Base-by-base conservation (phyloP, 2,113 vertebrate genomes). In the Syrmaticus mikado region DNA sequence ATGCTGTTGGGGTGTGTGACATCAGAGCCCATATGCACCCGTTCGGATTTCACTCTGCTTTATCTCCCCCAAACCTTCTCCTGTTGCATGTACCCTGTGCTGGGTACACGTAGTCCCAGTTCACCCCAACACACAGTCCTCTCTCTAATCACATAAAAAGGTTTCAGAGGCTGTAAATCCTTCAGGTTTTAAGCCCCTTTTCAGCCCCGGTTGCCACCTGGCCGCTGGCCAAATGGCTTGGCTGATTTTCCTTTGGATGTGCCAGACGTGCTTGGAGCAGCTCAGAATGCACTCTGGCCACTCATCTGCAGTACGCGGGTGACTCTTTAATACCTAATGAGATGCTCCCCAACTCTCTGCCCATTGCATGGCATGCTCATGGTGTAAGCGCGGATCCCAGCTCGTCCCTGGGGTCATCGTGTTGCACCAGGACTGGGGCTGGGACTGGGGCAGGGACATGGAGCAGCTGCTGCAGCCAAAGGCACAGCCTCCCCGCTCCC, bases 1-100 rank as follows among this genome's bases (percentile, higher is more conserved):
- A 28, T 14, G 11, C 62, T 2, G 0, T 1, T 50, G 3, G 78
- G 2, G 3, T 7, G 0, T 1, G 1, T 2, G 13, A 3, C 0
- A 0, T 0, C 1, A 0, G 43, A 91, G 24, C 67, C 76, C 4
- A 21, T 6, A 27, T 41, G 40, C 36, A 52, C 24, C 19, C 4
- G 0, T 1, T 18, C n/a, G 45, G 24, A 13, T 36, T 20, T 8
- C 38, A 8, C 7, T 4, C 16, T 32, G 1, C 2, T 24, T 36
- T 24, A 8, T 27, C 8, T 27, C 50, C 7, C 60, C 75, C 16
- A 0, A 19, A 8, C 15, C 17, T 25, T 40, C 16, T 0, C 11
- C 1, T 45, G 61, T n/a, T 15, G 85, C 74, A 11, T 3, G 0
- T 3, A 2, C 38, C 32, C 48, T 1, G 1, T 4, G 40, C 53